These are phyloP conservation scores for Rutilus rutilus DNA, from an alignment of 2,113 vertebrate species.

Conservation along the genomic window DNA sequence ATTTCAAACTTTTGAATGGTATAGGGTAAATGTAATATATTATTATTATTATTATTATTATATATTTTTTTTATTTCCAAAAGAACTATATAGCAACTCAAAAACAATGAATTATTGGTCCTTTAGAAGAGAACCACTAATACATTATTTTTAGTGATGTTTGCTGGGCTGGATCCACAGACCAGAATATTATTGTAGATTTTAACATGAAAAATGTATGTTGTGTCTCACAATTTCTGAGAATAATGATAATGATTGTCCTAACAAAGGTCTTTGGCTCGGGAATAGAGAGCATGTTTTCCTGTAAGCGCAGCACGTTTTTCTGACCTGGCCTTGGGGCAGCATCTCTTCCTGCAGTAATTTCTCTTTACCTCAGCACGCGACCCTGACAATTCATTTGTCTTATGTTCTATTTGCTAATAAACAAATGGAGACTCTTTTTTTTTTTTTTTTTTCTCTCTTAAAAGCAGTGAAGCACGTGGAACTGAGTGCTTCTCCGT, in stretches of 20 bases:
- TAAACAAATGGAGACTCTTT: conserved; percentile 26
- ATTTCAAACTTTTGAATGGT: no score
- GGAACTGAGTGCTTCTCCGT: conserved; percentile 18
- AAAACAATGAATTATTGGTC: no score
- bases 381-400: conserved; percentile 54
- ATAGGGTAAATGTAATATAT: no score
- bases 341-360: conserved; percentile 49
- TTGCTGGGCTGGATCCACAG: neutral
- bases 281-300: conserved; percentile 75
- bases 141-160: neutral
- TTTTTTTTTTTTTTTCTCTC: neutral
- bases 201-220: neutral
- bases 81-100: no score
- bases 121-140: neutral
- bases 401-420: conserved; percentile 42
- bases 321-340: conserved; percentile 47
- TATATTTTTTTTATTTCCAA: no score
- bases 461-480: conserved; percentile 16
- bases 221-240: neutral
- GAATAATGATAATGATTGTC: neutral
- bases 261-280: neutral
- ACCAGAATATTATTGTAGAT: neutral
- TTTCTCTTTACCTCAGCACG: conserved; percentile 49
- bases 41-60: no score
- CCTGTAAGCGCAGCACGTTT: conserved; percentile 56